Percentiles rank a stretch among this genome's conserved stretches.
Conservation (phyloP, 2,888 invertebrate species). For the Diarsia rubi region DNA sequence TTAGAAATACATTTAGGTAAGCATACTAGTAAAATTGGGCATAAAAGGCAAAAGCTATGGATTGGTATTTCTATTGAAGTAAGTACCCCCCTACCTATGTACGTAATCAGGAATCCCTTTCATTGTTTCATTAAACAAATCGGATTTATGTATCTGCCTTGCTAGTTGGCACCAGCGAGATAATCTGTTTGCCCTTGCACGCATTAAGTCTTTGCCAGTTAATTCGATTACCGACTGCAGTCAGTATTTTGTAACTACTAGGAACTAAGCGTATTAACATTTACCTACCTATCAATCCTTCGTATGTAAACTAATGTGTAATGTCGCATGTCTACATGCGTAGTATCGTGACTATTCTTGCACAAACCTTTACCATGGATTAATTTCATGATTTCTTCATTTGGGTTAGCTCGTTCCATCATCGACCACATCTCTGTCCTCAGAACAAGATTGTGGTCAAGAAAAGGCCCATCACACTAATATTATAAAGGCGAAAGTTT, state of each 20-base stretch:
- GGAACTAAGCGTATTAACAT: slow-evolving; percentile 47
- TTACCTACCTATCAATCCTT: slow-evolving; percentile 35
- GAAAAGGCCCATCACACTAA: no score
- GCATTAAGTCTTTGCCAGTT: slow-evolving; percentile 30
- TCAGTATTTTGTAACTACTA: slow-evolving; percentile 41
- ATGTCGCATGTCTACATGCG: background rate
- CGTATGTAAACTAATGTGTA: slow-evolving; percentile 10
- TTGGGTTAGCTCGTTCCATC: no score
- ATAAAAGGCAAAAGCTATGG: background rate
- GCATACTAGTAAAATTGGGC: background rate
- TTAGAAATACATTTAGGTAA: background rate
- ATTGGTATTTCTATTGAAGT: background rate
- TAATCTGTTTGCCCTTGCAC: slow-evolving; percentile 51
- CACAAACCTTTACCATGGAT: background rate
- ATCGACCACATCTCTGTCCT: no score
- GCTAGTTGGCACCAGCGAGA: slow-evolving; percentile 34
- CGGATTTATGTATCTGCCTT: slow-evolving; percentile 29
- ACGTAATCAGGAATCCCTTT: slow-evolving; percentile 11
- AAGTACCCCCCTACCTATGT: no score
- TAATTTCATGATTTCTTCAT: background rate
- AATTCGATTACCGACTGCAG: slow-evolving; percentile 51
- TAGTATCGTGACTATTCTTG: background rate
- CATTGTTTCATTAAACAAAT: slow-evolving; percentile 38
- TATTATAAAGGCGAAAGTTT: no score
- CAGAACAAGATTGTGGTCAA: no score